phyloP scores from a whole-genome alignment of 2,888 invertebrate species.

The Serripes groenlandicus region DNA sequence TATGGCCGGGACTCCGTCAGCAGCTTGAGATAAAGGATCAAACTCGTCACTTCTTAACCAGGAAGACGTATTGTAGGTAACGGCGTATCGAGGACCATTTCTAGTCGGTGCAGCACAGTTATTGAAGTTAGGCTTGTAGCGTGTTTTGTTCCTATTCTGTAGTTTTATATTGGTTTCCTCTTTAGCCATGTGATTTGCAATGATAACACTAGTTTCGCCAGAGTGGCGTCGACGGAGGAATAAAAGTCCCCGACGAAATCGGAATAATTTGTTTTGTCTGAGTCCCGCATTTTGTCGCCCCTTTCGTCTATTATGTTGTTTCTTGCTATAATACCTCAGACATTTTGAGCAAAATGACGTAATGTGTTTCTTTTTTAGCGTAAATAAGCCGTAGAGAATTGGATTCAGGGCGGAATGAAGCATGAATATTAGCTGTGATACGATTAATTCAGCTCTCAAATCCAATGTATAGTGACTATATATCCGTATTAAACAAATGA shows the following conservation, averaged over 20 bases:
- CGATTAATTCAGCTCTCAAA: constrained; percentile 72
- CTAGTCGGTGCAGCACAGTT: not conserved
- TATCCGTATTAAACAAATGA: constrained; percentile 86
- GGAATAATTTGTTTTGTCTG: constrained; percentile 43
- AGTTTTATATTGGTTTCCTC: constrained; percentile 65
- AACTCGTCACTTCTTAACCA: not conserved
- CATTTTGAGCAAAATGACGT: constrained; percentile 32
- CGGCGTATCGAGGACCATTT: not conserved
- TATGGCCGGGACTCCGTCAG: not conserved
- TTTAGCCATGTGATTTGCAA: constrained; percentile 66
- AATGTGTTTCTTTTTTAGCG: constrained; percentile 63
- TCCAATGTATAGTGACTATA: constrained; percentile 83
- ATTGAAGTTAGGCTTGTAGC: constrained; percentile 11
- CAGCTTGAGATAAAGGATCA: not conserved
- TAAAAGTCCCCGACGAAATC: constrained; percentile 17
- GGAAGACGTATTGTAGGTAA: not conserved
- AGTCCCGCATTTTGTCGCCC: not conserved
- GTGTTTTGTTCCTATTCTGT: constrained; percentile 44
- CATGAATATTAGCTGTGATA: constrained; percentile 83
- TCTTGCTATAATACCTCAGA: not conserved
- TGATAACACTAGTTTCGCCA: constrained; percentile 68
- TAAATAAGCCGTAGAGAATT: constrained; percentile 86
- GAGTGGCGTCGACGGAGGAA: constrained; percentile 9
- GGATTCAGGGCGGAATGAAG: constrained; percentile 87
- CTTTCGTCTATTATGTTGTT: not conserved